These are phyloP conservation scores for Glyphotaelius pellucidus DNA, from an alignment of 2,888 invertebrate genomes.

Conservation along the genomic window DNA sequence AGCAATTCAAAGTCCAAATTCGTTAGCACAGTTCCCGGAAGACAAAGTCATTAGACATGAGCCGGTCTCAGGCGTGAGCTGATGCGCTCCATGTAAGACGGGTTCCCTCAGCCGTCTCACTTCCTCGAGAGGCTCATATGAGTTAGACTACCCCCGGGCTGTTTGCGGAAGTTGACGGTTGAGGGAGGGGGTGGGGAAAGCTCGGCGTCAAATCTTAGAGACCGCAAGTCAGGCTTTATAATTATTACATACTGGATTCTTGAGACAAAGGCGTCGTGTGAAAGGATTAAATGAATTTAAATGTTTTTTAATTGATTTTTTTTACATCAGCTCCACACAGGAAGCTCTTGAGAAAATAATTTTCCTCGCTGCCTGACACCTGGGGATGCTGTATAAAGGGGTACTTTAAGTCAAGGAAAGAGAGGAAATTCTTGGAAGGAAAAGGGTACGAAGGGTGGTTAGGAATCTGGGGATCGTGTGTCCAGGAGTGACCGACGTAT, in stretches of 20 bases:
- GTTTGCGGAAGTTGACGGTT: background rate
- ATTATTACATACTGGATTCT: conserved; percentile 4
- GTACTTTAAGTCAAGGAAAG: too few species aligned
- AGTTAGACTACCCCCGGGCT: conserved; percentile 6
- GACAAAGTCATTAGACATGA: conserved; percentile 11
- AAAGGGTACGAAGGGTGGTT: too few species aligned
- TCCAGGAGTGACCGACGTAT: too few species aligned
- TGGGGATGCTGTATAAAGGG: too few species aligned
- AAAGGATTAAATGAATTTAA: background rate
- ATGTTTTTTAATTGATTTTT: too few species aligned
- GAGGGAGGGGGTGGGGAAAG: background rate
- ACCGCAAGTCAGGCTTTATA: conserved; percentile 28
- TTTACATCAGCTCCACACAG: too few species aligned
- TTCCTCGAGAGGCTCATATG: conserved; percentile 13
- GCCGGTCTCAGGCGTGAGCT: background rate
- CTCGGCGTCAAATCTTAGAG: conserved; percentile 6
- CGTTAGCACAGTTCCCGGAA: background rate
- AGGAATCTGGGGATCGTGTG: too few species aligned
- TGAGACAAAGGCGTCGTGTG: background rate
- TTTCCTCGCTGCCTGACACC: too few species aligned
- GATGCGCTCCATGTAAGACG: background rate
- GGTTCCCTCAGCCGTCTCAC: background rate
- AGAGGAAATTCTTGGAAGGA: too few species aligned
- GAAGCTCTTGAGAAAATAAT: too few species aligned
- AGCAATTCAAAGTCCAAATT: conserved; percentile 2